phyloP scores from a whole-genome alignment of 2,113 vertebrate species.

The Nyctibius bracteatus region DNA sequence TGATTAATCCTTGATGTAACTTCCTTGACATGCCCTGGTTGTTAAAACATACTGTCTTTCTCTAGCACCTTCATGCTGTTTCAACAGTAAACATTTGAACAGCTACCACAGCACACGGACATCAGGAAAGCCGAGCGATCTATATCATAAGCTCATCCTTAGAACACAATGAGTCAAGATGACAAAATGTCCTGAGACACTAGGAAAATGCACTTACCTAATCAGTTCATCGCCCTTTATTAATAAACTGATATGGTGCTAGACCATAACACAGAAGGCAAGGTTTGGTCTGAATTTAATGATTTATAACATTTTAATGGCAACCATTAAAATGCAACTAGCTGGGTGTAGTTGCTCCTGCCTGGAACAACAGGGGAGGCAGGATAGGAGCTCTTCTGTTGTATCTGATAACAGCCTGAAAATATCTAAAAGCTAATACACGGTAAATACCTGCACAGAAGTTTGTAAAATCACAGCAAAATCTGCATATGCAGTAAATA shows the following conservation, averaged over 20 bases:
- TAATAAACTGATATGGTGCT: background rate
- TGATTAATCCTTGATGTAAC: constrained; percentile 30
- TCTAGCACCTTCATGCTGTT: background rate
- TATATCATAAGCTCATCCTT: background rate
- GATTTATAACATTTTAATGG: background rate
- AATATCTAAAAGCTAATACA: background rate
- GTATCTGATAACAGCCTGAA: background rate
- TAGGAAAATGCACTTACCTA: background rate
- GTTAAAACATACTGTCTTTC: constrained; percentile 8
- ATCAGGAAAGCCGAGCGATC: background rate
- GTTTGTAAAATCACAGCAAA: background rate
- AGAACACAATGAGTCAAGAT: background rate
- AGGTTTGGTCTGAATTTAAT: background rate
- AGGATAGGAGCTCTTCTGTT: background rate
- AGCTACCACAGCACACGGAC: background rate
- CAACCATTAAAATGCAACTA: background rate
- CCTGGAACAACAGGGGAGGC: background rate
- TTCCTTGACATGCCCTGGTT: constrained; percentile 16
- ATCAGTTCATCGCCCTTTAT: background rate
- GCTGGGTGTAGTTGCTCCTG: background rate
- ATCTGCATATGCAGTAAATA: background rate
- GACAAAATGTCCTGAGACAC: background rate
- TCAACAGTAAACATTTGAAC: constrained; percentile 29
- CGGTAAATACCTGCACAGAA: background rate
- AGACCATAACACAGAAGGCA: background rate